Conservation (phyloP, 1,140 invertebrate species). For the Cherax quadricarinatus region DNA sequence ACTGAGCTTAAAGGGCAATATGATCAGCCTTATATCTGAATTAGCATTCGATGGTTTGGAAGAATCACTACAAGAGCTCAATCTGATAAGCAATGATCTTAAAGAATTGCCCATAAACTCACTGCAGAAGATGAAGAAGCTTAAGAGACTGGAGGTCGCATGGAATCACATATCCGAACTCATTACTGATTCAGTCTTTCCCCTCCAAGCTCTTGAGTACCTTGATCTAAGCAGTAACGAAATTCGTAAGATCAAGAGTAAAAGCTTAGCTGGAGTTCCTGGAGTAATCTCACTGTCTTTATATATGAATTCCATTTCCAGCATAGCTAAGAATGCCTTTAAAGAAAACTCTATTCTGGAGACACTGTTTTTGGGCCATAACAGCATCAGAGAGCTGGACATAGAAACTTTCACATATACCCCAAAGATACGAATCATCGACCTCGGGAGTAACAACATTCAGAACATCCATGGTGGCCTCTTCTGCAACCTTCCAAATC, state of each 20-base stretch:
- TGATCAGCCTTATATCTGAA: constrained; percentile 86
- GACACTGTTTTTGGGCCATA: constrained; percentile 76
- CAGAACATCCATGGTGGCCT: constrained; percentile 87
- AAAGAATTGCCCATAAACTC: constrained; percentile 87
- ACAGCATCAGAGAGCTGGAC: constrained; percentile 74
- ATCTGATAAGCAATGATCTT: constrained; percentile 87
- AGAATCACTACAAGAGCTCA: constrained; percentile 87
- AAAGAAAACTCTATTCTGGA: constrained; percentile 75
- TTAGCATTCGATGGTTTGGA: constrained; percentile 88
- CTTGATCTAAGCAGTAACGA: constrained; percentile 75
- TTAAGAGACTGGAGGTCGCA: constrained; percentile 85
- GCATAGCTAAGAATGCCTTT: constrained; percentile 75
- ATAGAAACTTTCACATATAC: constrained; percentile 72
- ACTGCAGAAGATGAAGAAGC: constrained; percentile 84
- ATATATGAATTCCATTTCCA: constrained; percentile 75
- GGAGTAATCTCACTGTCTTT: constrained; percentile 76
- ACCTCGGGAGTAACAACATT: constrained; percentile 78
- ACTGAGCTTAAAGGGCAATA: constrained; percentile 83
- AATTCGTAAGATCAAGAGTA: constrained; percentile 73
- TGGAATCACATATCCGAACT: constrained; percentile 87
- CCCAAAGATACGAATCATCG: constrained; percentile 75
- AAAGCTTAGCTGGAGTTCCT: constrained; percentile 75
- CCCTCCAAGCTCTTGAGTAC: constrained; percentile 74
- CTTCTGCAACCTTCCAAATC: constrained; percentile 86
- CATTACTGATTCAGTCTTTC: constrained; percentile 66